Evolutionary conservation across 2,113 vertebrate species (phyloP).

Genomic region (Syngnathus floridae): DNA sequence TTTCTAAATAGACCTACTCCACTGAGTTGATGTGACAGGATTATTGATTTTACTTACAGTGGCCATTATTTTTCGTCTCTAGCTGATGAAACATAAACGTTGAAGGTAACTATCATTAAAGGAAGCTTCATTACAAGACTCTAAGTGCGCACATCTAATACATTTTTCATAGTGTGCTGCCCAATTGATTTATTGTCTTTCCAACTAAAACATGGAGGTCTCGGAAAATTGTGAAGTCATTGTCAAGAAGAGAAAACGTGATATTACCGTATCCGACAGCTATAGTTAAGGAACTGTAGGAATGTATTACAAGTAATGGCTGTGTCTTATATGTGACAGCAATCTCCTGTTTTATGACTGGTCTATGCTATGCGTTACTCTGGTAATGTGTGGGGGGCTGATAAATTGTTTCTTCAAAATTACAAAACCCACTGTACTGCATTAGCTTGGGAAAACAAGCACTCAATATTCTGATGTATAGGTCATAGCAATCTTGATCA

Average conservation of each 20-base stretch:
- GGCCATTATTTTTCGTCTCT: not conserved
- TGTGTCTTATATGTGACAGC: not conserved
- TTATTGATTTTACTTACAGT: not conserved
- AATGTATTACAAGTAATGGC: not conserved
- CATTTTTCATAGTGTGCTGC: not conserved
- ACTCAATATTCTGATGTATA: not conserved
- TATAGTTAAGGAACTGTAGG: not conserved
- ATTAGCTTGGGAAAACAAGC: not conserved
- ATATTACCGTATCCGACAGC: not conserved
- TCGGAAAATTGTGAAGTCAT: not conserved
- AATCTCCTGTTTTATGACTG: not conserved
- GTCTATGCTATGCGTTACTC: not conserved
- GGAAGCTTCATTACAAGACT: not conserved
- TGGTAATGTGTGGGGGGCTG: no score
- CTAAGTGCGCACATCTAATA: not conserved
- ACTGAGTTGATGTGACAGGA: not conserved
- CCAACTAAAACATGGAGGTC: not conserved
- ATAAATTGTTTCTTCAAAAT: not conserved
- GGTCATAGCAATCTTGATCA: no score
- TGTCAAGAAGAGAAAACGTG: not conserved
- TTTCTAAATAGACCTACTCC: conserved; percentile 8
- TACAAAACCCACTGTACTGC: not conserved
- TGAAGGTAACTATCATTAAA: conserved; percentile 3
- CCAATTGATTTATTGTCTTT: not conserved
- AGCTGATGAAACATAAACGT: not conserved